A percentile compares a stretch with the other conserved stretches of the same genome.
Evolutionary conservation across 2,113 vertebrate genomes (phyloP).

Genomic region (Columbina picui): DNA sequence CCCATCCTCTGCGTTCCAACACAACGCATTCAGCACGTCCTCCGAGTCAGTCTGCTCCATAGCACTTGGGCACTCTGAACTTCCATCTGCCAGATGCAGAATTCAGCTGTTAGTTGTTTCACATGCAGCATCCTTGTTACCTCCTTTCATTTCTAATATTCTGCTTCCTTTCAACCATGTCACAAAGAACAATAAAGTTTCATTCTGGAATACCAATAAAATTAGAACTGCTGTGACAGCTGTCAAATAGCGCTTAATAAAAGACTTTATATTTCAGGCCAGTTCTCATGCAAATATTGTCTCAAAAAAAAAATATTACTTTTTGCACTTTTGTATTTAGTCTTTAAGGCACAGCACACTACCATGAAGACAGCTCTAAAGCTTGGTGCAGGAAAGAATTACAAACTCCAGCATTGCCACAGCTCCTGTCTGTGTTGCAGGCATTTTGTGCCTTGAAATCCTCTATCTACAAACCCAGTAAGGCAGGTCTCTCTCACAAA

Average conservation of each 20-base stretch:
- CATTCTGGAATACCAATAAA: not conserved
- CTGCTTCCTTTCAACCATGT: not conserved
- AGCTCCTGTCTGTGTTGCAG: accelerated
- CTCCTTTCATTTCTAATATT: not conserved
- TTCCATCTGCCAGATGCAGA: conserved; percentile 79
- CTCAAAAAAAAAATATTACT: not conserved
- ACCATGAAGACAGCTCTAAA: not conserved
- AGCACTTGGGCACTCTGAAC: conserved; percentile 85
- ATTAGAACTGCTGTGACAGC: not conserved
- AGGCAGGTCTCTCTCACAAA: not conserved
- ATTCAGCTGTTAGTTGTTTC: conserved; percentile 2
- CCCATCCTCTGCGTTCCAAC: conserved; percentile 61
- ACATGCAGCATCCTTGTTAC: not conserved
- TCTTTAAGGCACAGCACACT: not conserved
- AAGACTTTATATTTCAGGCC: not conserved
- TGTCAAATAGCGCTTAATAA: not conserved
- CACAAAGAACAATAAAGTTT: not conserved
- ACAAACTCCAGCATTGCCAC: not conserved
- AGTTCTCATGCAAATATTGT: not conserved
- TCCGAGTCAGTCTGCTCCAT: conserved; percentile 86
- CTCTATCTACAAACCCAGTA: not conserved
- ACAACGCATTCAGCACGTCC: conserved; percentile 71
- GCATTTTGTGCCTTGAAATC: not conserved
- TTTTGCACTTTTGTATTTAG: not conserved
- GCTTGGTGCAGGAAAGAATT: not conserved